Conservation (phyloP, 2,888 invertebrate species). For the Gortyna flavago region DNA sequence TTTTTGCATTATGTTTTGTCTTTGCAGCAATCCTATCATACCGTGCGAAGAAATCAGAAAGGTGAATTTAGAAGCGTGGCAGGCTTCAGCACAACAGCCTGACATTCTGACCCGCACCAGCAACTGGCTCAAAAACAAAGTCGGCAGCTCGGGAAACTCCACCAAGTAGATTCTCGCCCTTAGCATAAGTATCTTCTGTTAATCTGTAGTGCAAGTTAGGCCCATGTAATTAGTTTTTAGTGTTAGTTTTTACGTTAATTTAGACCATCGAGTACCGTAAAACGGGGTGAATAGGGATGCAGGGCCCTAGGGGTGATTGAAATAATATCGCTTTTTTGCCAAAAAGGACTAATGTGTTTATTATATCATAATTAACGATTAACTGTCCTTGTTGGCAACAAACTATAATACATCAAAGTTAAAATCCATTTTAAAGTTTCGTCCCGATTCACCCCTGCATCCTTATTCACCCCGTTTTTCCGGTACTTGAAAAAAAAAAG, state of each 20-base stretch:
- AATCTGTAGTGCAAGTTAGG: constrained; percentile 52
- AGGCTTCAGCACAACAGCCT: constrained; percentile 79
- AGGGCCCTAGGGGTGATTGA: too few relatives aligned
- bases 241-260: constrained; percentile 32
- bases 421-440: too few relatives aligned
- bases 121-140: constrained; percentile 87
- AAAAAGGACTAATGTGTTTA: too few relatives aligned
- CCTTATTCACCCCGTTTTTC: too few relatives aligned
- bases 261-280: constrained; percentile 36
- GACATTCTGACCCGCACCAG: constrained; percentile 86
- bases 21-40: constrained; percentile 88
- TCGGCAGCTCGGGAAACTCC: constrained; percentile 74
- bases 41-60: constrained; percentile 88
- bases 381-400: too few relatives aligned
- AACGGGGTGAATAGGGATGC: too few relatives aligned
- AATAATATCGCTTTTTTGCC: too few relatives aligned
- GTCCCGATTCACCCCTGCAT: too few relatives aligned
- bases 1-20: constrained; percentile 39
- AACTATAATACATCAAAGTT: too few relatives aligned
- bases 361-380: too few relatives aligned
- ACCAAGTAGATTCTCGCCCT: constrained; percentile 74
- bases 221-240: constrained; percentile 50
- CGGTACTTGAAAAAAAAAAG: constrained; percentile 28
- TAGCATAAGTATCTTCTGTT: constrained; percentile 37
- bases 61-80: constrained; percentile 85